Evolutionary conservation across 2,113 vertebrate genomes (phyloP).

Genomic region (Salvelinus sp.): DNA sequence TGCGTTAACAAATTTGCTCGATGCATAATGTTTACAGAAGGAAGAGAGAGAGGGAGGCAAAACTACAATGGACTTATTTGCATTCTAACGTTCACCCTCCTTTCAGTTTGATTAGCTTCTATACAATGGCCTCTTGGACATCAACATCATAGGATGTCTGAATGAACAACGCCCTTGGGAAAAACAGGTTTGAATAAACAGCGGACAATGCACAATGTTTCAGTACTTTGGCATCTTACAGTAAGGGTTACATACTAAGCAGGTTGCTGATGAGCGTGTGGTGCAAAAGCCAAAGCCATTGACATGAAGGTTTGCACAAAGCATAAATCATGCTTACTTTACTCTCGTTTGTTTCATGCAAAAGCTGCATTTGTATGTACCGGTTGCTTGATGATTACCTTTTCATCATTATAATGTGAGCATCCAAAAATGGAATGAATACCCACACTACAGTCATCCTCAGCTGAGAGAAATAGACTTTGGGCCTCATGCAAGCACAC

Average conservation of each 20-base stretch:
- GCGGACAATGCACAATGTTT: slow-evolving; percentile 20
- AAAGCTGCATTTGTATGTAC: slow-evolving; percentile 20
- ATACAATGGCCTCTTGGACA: background rate
- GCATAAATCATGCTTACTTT: slow-evolving; percentile 56
- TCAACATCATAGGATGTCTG: slow-evolving; percentile 1
- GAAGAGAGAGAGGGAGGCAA: slow-evolving; percentile 31
- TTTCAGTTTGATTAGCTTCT: slow-evolving; percentile 10
- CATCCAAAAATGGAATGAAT: no score
- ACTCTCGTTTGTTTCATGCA: slow-evolving; percentile 54
- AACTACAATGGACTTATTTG: slow-evolving; percentile 51
- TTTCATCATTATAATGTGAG: no score
- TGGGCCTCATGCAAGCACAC: no score
- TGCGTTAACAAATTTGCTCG: slow-evolving; percentile 68
- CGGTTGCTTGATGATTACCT: background rate
- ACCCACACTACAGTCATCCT: no score
- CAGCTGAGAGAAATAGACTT: background rate
- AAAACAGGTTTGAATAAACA: slow-evolving; percentile 7
- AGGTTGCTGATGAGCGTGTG: slow-evolving; percentile 24
- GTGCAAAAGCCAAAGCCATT: background rate
- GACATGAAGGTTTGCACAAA: slow-evolving; percentile 39
- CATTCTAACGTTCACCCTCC: slow-evolving; percentile 35
- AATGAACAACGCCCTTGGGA: slow-evolving; percentile 1
- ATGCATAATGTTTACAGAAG: slow-evolving; percentile 66
- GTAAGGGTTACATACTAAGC: slow-evolving; percentile 27
- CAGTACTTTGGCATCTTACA: slow-evolving; percentile 35